These are phyloP conservation scores for Macrochelys suwanniensis DNA, from an alignment of 2,797 vertebrate species.

Conservation along the genomic window DNA sequence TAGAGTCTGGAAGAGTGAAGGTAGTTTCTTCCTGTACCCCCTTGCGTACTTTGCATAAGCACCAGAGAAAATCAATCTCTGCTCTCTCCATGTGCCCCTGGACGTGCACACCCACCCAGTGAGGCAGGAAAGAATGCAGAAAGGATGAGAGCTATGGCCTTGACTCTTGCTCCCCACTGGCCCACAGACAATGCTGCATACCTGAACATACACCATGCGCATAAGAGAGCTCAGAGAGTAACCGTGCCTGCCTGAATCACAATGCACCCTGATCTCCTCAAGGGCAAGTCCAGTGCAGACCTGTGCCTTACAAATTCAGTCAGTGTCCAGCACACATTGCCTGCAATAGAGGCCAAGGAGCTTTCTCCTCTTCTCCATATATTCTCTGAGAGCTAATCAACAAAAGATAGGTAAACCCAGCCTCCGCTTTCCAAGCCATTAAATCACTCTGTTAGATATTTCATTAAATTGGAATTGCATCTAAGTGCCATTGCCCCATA, in stretches of 20 bases:
- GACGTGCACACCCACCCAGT: neutral
- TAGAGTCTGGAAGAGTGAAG: neutral
- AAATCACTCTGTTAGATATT: neutral
- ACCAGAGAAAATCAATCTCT: neutral
- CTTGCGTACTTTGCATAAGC: neutral
- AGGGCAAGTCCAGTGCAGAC: neutral
- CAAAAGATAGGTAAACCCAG: neutral
- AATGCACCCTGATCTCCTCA: neutral
- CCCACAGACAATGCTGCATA: neutral
- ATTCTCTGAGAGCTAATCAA: neutral
- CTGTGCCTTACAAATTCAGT: neutral
- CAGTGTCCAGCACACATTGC: neutral
- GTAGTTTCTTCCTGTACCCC: neutral
- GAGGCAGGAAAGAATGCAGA: neutral
- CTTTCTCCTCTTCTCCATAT: neutral
- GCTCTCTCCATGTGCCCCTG: neutral
- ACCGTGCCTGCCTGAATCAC: neutral
- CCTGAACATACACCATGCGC: neutral
- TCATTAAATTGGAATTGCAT: conserved; percentile 16
- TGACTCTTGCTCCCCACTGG: too few relatives aligned
- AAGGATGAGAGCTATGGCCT: neutral
- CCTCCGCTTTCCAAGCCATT: neutral
- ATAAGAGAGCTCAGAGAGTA: neutral
- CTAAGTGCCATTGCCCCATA: neutral
- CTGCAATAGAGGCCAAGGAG: neutral